Evolutionary conservation across 2,797 vertebrate species (phyloP), one percentile per base, ranked within the genome.

Genomic region (Notamacropus eugenii): DNA sequence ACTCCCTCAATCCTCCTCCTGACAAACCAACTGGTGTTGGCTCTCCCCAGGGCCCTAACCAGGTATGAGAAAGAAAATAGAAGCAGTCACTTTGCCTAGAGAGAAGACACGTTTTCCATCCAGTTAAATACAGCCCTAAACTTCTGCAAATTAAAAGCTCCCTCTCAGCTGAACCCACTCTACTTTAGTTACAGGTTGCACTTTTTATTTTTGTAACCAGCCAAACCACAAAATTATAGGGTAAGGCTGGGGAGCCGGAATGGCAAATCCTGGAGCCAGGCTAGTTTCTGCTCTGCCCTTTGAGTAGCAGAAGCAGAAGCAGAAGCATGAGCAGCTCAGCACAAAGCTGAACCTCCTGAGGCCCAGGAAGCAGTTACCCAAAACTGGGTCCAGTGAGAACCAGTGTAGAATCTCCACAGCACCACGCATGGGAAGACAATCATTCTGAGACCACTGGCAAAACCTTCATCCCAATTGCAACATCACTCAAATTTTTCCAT

Each of bases 191-290:
- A 98, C 97, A 98, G 98, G 98, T 98, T 97, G 16, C 91, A 96
- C 87, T 97, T 98, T 98, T 98, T 98, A 98, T 98, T 98, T 98
- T 98, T 97, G 94, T 98, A 98, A 98, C 98, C 96, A 92, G 96
- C 92, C 97, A 97, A 96, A 98, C 98, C 98, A 96, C 97, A 97
- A 98, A 98, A 98, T 98, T 98, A 98, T 56, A 97, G 97, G 95
- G 56, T 98, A 96, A 92, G 90, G 92, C 90, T 94, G 87, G 62
- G 0, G 10, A 82, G 92, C 5, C 97, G 93, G 95, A 96, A 98
- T 24, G 94, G 97, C 96, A 98, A 97, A 96, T 92, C 96, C 95
- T 92, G 95, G 93, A 93, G 94, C 97, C 95, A 97, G 90, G 95
- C 93, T 92, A 93, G 94, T 67, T 96, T 91, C 96, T 95, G 96